Percentiles rank a stretch among this genome's conserved stretches.
Evolutionary conservation across 2,797 vertebrate species (phyloP).

Genomic region (Mastacembelus armatus): DNA sequence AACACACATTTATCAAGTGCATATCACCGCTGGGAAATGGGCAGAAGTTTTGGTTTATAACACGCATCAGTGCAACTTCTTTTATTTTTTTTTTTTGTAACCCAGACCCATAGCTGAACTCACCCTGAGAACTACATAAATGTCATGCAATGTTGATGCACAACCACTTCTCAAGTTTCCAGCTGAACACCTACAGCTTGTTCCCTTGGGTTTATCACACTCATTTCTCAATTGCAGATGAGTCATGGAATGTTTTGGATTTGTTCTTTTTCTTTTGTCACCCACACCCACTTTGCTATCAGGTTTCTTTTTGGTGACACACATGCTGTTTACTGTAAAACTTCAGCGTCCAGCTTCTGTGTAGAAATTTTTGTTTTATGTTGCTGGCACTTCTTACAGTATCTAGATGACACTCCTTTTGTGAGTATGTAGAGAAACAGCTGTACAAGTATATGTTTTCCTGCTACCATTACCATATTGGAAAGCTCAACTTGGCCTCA

Average conservation of each 20-base stretch:
- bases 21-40: background rate
- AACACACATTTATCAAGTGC: background rate
- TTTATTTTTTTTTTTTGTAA: background rate
- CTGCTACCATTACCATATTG: slow-evolving; percentile 15
- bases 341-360: too few relatives aligned
- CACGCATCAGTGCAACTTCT: background rate
- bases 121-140: slow-evolving; percentile 18
- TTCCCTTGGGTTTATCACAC: slow-evolving; percentile 23
- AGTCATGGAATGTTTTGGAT: slow-evolving; percentile 61
- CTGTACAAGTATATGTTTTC: slow-evolving; percentile 1
- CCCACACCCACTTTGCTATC: slow-evolving; percentile 32
- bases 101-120: slow-evolving; percentile 26
- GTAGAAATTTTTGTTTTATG: background rate
- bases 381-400: slow-evolving; percentile 5
- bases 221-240: slow-evolving; percentile 56
- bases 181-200: slow-evolving; percentile 46
- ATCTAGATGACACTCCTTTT: slow-evolving; percentile 10
- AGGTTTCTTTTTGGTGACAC: slow-evolving; percentile 25
- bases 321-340: slow-evolving; percentile 14
- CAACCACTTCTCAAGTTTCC: slow-evolving; percentile 57
- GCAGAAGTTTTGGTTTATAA: background rate
- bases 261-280: slow-evolving; percentile 35
- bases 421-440: slow-evolving; percentile 13
- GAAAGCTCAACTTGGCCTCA: slow-evolving; percentile 10
- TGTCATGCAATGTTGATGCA: slow-evolving; percentile 55